These are phyloP conservation scores for Apamea monoglypha DNA, from an alignment of 2,888 invertebrate species.

Conservation along the genomic window DNA sequence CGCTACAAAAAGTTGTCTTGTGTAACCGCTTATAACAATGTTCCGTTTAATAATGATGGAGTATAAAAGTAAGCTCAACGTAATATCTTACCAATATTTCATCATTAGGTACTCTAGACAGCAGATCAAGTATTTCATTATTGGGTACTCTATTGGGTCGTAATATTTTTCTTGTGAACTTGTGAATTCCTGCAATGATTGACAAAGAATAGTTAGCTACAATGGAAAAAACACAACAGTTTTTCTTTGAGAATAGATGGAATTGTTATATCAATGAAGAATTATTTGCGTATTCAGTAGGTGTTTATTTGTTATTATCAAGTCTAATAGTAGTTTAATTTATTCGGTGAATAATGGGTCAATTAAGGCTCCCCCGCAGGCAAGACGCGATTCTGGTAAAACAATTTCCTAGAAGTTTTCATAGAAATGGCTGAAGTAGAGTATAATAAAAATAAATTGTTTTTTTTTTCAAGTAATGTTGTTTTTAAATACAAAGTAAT, in stretches of 20 bases:
- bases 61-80: background rate
- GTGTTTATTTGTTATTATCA: background rate
- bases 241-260: slow-evolving; percentile 3
- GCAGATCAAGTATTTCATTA: slow-evolving; percentile 98
- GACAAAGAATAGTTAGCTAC: background rate
- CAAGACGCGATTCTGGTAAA: background rate
- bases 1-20: background rate
- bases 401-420: background rate
- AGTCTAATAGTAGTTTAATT: background rate
- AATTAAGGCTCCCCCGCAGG: rapidly evolving
- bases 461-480: background rate
- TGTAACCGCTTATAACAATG: too few relatives aligned
- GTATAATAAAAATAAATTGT: background rate
- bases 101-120: slow-evolving; percentile 98
- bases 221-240: slow-evolving; percentile 4
- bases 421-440: background rate
- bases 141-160: slow-evolving; percentile 98
- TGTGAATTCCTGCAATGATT: slow-evolving; percentile 92
- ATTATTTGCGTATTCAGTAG: background rate
- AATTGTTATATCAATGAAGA: slow-evolving; percentile 8
- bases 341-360: background rate
- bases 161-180: slow-evolving; percentile 97
- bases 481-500: background rate
- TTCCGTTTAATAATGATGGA: background rate
- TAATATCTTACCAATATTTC: slow-evolving; percentile 94